Percentiles rank a stretch among this genome's conserved stretches.
These are phyloP conservation scores for Ennomos quercinarius DNA, from an alignment of 2,888 invertebrate species.

Conservation along the genomic window DNA sequence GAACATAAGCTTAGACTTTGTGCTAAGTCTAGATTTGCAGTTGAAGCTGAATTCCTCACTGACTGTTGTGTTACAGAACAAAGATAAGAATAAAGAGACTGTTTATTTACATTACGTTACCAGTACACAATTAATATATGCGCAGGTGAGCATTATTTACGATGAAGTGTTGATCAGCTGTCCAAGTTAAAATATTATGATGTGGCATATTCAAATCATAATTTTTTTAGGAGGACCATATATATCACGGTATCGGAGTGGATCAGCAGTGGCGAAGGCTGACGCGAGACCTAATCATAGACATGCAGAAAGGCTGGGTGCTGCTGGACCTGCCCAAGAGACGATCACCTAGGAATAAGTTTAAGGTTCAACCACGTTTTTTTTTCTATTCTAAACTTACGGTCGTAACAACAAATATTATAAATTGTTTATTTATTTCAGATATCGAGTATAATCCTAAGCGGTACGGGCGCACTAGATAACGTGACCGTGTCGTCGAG, in stretches of 20 bases:
- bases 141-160: conserved; percentile 79
- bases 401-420: not conserved
- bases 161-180: too few relatives aligned
- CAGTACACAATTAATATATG: conserved; percentile 89
- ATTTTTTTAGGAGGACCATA: conserved; percentile 88
- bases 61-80: conserved; percentile 90
- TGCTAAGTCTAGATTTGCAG: conserved; percentile 90
- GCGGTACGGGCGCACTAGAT: conserved; percentile 90
- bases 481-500: conserved; percentile 92
- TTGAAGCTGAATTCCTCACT: conserved; percentile 93
- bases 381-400: not conserved
- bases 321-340: conserved; percentile 88
- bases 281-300: conserved; percentile 95
- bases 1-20: conserved; percentile 86
- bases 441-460: conserved; percentile 87
- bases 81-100: conserved; percentile 90
- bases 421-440: conserved; percentile 46
- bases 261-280: conserved; percentile 90
- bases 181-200: not conserved
- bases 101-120: conserved; percentile 94
- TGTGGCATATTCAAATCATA: not conserved
- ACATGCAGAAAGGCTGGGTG: conserved; percentile 95
- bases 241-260: conserved; percentile 94
- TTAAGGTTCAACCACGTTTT: conserved; percentile 79
- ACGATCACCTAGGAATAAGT: conserved; percentile 89